phyloP scores from a whole-genome alignment of 2,113 vertebrate genomes.

The Microtus montanus region DNA sequence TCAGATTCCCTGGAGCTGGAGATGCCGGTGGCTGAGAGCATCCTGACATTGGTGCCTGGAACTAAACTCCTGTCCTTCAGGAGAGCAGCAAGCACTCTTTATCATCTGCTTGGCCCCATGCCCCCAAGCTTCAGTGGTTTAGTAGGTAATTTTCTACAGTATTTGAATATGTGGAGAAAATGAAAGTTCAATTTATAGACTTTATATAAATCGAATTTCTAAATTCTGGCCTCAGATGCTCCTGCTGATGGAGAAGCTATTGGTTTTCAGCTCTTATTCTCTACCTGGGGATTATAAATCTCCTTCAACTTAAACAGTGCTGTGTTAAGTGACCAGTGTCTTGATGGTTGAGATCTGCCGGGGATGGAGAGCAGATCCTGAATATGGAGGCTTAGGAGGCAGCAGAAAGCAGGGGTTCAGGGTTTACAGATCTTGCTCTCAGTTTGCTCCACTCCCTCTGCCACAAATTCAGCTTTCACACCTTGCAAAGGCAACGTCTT shows the following conservation, averaged over 20 bases:
- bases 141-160: background rate
- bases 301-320: background rate
- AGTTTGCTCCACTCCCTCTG: background rate
- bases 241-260: background rate
- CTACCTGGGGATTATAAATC: background rate
- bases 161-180: background rate
- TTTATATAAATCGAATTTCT: background rate
- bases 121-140: background rate
- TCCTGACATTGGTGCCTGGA: background rate
- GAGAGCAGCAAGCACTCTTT: background rate
- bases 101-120: background rate
- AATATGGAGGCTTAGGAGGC: no score
- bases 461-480: background rate
- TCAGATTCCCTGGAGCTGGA: background rate
- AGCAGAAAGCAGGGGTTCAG: background rate
- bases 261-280: background rate
- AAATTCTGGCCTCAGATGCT: background rate
- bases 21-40: background rate
- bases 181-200: fast-evolving
- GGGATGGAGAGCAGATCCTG: background rate
- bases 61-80: background rate
- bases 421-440: background rate
- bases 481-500: background rate
- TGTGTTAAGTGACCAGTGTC: background rate
- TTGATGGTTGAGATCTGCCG: background rate